Evolutionary conservation across 2,888 invertebrate species (phyloP).

Genomic region (Colletes collaris): DNA sequence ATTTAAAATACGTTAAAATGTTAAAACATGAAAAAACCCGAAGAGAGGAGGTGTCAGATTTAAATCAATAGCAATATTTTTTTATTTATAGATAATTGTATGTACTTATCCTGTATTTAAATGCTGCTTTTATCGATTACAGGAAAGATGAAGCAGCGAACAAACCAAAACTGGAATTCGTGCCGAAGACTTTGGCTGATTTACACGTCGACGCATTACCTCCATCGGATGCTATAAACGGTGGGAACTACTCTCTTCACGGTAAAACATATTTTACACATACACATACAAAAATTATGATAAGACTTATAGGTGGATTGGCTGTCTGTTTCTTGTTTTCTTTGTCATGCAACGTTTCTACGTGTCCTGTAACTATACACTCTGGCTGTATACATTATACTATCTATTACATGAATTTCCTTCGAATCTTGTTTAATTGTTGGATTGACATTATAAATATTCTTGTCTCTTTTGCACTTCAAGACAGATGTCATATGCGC

Average conservation of each 20-base stretch:
- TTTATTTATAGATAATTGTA: too few relatives aligned
- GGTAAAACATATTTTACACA: constrained; percentile 84
- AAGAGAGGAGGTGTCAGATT: too few relatives aligned
- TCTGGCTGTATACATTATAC: constrained; percentile 37
- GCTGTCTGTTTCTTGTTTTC: constrained; percentile 63
- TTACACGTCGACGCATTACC: constrained; percentile 91
- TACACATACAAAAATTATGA: constrained; percentile 58
- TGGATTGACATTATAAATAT: constrained; percentile 9
- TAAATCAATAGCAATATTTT: too few relatives aligned
- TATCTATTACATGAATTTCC: constrained; percentile 45
- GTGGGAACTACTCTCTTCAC: constrained; percentile 85
- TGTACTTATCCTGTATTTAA: too few relatives aligned
- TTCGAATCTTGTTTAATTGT: constrained; percentile 15
- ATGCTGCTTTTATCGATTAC: constrained; percentile 67
- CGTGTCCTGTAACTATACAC: constrained; percentile 40
- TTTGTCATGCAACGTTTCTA: constrained; percentile 55
- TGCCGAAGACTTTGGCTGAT: constrained; percentile 95
- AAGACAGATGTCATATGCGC: not conserved
- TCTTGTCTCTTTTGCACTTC: not conserved
- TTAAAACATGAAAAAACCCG: too few relatives aligned
- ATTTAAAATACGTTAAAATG: too few relatives aligned
- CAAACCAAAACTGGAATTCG: constrained; percentile 95
- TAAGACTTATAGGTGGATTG: constrained; percentile 74
- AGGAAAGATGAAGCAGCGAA: constrained; percentile 95
- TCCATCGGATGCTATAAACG: constrained; percentile 86